These are phyloP conservation scores for Drosophila birchii DNA, from an alignment of 2,888 invertebrate species.

Conservation along the genomic window DNA sequence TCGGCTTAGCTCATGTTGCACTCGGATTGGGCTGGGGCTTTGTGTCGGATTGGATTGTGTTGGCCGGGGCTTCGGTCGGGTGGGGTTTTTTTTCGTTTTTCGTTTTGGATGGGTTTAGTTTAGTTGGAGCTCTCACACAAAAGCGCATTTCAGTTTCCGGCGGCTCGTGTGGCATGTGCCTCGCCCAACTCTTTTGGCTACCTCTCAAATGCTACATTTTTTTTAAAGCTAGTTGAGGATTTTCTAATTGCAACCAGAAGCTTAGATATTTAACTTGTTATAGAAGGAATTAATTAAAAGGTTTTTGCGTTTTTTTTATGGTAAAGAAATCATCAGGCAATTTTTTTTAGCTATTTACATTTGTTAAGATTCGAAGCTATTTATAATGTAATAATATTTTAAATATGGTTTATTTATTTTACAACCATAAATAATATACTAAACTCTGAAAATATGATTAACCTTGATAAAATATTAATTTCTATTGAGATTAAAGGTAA, in stretches of 20 bases:
- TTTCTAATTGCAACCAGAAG: conserved; percentile 1
- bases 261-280: background rate
- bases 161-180: conserved; percentile 30
- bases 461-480: background rate
- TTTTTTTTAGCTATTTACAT: background rate
- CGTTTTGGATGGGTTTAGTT: conserved; percentile 1
- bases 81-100: background rate
- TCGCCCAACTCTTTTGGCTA: conserved; percentile 14
- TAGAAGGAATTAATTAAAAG: background rate
- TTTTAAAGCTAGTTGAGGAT: background rate
- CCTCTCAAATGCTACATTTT: conserved; percentile 16
- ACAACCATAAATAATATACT: background rate
- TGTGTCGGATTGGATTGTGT: conserved; percentile 31
- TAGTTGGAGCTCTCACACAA: conserved; percentile 38
- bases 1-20: conserved; percentile 31
- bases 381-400: background rate
- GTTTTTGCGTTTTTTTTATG: background rate
- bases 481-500: background rate
- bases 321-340: background rate
- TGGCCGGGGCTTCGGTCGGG: conserved; percentile 10
- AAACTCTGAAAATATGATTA: background rate
- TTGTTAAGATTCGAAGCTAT: background rate
- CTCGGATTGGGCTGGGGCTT: conserved; percentile 31
- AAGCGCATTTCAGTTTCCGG: conserved; percentile 64
- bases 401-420: too few species aligned